phyloP scores from a whole-genome alignment of 2,113 vertebrate genomes.

The Parus major region DNA sequence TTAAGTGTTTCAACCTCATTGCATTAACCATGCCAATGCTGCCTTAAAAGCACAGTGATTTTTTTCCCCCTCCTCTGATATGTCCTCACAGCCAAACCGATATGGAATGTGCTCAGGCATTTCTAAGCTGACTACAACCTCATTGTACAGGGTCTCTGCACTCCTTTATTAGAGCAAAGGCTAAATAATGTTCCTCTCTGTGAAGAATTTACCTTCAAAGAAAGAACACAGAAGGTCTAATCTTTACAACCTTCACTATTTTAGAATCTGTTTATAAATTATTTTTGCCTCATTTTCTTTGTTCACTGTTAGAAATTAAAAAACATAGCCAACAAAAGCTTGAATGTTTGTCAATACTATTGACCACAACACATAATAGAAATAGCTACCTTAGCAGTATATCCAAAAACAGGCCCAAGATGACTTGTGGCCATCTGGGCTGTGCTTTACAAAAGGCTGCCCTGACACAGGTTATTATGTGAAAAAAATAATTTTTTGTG shows the following conservation, averaged over 20 bases:
- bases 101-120: background rate
- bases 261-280: background rate
- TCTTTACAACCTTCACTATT: background rate
- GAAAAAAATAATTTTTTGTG: background rate
- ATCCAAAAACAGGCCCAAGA: background rate
- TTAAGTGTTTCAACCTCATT: background rate
- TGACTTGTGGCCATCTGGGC: background rate
- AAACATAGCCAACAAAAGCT: background rate
- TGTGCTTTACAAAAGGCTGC: background rate
- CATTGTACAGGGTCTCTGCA: background rate
- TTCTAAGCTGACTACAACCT: background rate
- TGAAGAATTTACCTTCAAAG: slow-evolving; percentile 5
- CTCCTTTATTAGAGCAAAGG: slow-evolving; percentile 16
- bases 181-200: background rate
- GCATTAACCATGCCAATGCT: background rate
- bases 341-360: background rate
- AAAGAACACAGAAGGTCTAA: background rate
- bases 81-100: background rate
- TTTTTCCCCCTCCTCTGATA: background rate
- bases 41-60: background rate
- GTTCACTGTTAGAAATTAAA: background rate
- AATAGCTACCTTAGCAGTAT: background rate
- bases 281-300: background rate
- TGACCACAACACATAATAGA: background rate
- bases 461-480: background rate